Conservation (phyloP, 1,140 invertebrate species). For the Dufourea novaeangliae region DNA sequence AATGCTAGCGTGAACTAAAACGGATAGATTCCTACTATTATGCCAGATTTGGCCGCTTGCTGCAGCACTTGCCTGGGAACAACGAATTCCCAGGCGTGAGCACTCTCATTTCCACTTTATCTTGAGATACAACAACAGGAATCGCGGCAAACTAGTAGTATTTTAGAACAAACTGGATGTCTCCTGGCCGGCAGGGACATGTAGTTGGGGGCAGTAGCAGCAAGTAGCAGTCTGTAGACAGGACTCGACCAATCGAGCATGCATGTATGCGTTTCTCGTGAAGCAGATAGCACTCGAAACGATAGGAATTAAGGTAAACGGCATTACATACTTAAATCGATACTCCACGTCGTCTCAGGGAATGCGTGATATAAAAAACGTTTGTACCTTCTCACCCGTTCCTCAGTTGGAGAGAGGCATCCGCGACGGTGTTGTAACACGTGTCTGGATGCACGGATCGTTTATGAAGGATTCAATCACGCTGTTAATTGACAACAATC, state of each 20-base stretch:
- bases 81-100: too few relatives aligned
- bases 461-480: background rate
- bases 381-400: background rate
- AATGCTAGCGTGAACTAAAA: too few relatives aligned
- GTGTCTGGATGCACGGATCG: background rate
- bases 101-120: too few relatives aligned
- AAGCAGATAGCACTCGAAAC: conserved; percentile 4
- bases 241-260: background rate
- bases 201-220: too few relatives aligned
- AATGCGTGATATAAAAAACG: background rate
- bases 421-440: background rate
- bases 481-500: conserved; percentile 3
- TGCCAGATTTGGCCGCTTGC: too few relatives aligned
- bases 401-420: conserved; percentile 12
- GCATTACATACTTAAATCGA: conserved; percentile 19
- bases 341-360: background rate
- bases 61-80: too few relatives aligned
- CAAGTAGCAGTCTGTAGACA: too few relatives aligned
- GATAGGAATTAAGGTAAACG: background rate
- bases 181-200: background rate
- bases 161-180: background rate
- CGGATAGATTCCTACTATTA: too few relatives aligned
- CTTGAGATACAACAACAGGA: background rate
- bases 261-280: too few relatives aligned
- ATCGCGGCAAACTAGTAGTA: background rate